phyloP scores from a whole-genome alignment of 2,113 vertebrate genomes.

The Scolopax mira region DNA sequence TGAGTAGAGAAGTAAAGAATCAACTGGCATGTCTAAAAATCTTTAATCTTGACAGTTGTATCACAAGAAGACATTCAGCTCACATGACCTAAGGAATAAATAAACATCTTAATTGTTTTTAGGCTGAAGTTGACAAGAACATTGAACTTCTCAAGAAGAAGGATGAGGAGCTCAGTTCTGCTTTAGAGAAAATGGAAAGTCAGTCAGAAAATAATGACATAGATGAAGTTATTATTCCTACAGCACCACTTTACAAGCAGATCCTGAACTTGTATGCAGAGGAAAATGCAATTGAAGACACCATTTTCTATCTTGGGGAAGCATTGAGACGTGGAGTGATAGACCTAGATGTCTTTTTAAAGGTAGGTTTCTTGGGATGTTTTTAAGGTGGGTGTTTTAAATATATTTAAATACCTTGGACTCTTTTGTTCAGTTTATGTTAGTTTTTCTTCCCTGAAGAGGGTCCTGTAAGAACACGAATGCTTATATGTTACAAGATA shows the following conservation, averaged over 20 bases:
- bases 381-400: neutral
- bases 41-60: neutral
- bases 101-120: conserved; percentile 20
- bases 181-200: conserved; percentile 98
- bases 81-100: neutral
- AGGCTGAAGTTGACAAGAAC: conserved; percentile 96
- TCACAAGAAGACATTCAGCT: neutral
- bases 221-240: conserved; percentile 96
- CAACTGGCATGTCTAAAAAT: neutral
- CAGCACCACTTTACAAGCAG: conserved; percentile 97
- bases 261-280: conserved; percentile 98
- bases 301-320: conserved; percentile 98
- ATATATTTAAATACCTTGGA: neutral
- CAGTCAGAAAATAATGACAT: conserved; percentile 99
- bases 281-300: conserved; percentile 98
- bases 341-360: conserved; percentile 97
- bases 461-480: neutral
- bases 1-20: neutral
- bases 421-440: neutral
- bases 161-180: conserved; percentile 94
- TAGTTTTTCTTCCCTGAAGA: neutral
- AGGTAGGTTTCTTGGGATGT: conserved; percentile 76
- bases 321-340: conserved; percentile 94
- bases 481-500: neutral
- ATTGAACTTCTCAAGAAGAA: conserved; percentile 96